phyloP scores from a whole-genome alignment of 2,797 vertebrate genomes.

The Clamator glandarius region DNA sequence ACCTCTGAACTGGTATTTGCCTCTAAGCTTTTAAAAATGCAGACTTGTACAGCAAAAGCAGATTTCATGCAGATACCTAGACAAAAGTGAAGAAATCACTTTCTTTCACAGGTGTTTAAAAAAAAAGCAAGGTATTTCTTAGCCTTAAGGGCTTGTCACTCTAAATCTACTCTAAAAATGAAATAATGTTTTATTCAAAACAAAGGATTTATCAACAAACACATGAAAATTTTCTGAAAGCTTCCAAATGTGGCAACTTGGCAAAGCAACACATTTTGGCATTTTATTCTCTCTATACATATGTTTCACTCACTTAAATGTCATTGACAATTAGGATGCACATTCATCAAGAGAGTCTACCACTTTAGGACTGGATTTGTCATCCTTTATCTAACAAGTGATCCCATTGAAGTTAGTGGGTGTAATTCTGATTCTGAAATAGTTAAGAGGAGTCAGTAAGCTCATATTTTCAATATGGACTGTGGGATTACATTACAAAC shows the following conservation, averaged over 20 bases:
- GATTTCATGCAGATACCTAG: neutral
- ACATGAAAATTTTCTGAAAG: conserved; percentile 28
- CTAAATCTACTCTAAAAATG: neutral
- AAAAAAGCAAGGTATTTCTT: neutral
- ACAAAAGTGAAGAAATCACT: neutral
- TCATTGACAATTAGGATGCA: conserved; percentile 29
- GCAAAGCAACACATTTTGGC: conserved; percentile 11
- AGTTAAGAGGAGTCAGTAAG: neutral
- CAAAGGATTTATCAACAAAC: conserved; percentile 41
- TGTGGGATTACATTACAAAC: neutral
- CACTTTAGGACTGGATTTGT: conserved; percentile 4
- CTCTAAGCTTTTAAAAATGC: conserved; percentile 1
- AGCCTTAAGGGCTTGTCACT: neutral
- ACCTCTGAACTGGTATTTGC: conserved; percentile 14
- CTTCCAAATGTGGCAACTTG: conserved; percentile 48
- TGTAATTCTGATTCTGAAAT: neutral
- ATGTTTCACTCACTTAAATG: conserved; percentile 54
- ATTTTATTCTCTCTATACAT: conserved; percentile 42
- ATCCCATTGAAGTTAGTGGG: neutral
- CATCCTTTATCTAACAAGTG: neutral
- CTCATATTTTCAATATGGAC: neutral
- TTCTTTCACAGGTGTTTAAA: neutral
- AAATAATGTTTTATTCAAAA: conserved; percentile 32
- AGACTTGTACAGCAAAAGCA: neutral
- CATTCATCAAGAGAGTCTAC: conserved; percentile 22